Evolutionary conservation across 2,797 vertebrate genomes (phyloP).

Genomic region (Etheostoma nigrum): DNA sequence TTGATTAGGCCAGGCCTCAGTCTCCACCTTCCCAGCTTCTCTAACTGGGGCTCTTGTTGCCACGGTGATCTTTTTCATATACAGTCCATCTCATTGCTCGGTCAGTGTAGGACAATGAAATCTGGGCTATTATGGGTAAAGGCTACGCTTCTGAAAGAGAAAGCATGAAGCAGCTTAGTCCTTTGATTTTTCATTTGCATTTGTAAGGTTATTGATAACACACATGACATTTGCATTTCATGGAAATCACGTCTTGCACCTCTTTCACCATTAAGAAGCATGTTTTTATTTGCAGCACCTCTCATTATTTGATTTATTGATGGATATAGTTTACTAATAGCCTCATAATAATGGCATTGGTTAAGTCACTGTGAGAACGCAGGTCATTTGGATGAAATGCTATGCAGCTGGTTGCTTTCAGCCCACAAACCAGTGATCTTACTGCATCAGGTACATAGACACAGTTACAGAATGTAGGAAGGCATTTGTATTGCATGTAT

Average conservation of each 20-base stretch:
- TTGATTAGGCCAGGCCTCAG: conserved; percentile 67
- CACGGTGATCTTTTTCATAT: conserved; percentile 81
- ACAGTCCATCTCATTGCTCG: conserved; percentile 70
- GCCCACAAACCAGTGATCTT: not conserved
- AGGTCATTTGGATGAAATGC: conserved; percentile 20
- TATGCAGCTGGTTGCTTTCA: conserved; percentile 11
- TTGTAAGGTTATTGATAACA: conserved; percentile 62
- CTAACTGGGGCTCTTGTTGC: conserved; percentile 80
- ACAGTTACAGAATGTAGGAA: not conserved
- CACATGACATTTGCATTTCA: conserved; percentile 65
- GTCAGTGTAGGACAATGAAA: conserved; percentile 75
- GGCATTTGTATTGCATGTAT: not conserved
- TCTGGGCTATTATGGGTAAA: conserved; percentile 67
- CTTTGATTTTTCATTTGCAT: conserved; percentile 73
- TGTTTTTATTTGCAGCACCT: conserved; percentile 37
- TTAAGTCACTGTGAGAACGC: conserved; percentile 21
- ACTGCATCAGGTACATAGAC: not conserved
- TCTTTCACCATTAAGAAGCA: conserved; percentile 36
- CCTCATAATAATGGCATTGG: conserved; percentile 35
- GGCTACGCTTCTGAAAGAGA: conserved; percentile 66
- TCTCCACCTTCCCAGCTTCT: conserved; percentile 62
- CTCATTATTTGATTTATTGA: conserved; percentile 25
- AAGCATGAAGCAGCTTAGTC: conserved; percentile 47
- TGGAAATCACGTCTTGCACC: conserved; percentile 37
- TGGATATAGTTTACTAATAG: conserved; percentile 37